Evolutionary conservation across 2,113 vertebrate genomes (phyloP).

Genomic region (Ancistrus triradiatus): DNA sequence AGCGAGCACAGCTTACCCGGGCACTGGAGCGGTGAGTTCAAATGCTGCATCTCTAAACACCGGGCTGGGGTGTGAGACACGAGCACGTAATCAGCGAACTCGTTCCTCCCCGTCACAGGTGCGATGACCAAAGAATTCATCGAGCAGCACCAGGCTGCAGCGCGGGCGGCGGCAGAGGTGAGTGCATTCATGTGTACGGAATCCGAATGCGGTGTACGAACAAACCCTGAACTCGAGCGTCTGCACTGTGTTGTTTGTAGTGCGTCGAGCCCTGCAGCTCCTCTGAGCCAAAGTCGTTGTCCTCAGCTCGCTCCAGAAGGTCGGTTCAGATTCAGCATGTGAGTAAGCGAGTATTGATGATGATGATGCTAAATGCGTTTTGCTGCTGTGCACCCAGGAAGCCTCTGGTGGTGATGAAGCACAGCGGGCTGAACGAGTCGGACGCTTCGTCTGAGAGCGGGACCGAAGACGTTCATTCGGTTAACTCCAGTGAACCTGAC

Average conservation of each 20-base stretch:
- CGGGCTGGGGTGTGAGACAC: too few relatives aligned
- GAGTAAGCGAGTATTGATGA: neutral
- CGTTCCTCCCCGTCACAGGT: too few relatives aligned
- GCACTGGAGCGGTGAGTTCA: conserved; percentile 54
- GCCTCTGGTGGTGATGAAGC: conserved; percentile 86
- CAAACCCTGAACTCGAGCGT: neutral
- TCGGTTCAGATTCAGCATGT: conserved; percentile 51
- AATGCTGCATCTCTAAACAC: too few relatives aligned
- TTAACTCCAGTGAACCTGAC: conserved; percentile 74
- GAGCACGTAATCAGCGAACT: too few relatives aligned
- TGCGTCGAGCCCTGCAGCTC: conserved; percentile 68
- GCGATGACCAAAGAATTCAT: conserved; percentile 36
- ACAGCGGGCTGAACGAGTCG: conserved; percentile 88
- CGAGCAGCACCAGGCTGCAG: conserved; percentile 32
- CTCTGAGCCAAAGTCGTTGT: conserved; percentile 66
- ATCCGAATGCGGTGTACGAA: too few relatives aligned
- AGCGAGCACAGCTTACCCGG: conserved; percentile 51
- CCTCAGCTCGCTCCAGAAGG: conserved; percentile 80
- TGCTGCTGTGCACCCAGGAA: conserved; percentile 70
- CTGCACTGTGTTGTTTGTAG: neutral
- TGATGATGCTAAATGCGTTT: neutral
- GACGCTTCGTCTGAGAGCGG: conserved; percentile 75
- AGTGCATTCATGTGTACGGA: neutral
- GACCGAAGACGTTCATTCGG: conserved; percentile 68
- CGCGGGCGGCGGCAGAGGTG: conserved; percentile 21